A percentile compares a stretch with the other conserved stretches of the same genome.
These are phyloP conservation scores for Desmophyllum pertusum DNA, from an alignment of 92 coral and sea anemone species.

Conservation along the genomic window DNA sequence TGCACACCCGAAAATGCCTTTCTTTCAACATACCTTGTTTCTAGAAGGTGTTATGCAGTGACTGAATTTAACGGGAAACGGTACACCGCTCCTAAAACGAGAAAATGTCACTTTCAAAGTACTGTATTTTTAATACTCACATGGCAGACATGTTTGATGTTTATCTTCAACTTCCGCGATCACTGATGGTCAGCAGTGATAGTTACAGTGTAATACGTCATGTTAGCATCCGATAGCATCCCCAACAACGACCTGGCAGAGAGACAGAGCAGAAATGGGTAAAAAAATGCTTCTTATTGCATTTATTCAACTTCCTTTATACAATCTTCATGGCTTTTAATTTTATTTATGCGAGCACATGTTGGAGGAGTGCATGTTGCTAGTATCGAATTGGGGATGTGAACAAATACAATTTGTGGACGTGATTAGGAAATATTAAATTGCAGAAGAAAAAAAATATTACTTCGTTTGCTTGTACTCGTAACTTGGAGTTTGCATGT, in stretches of 20 bases:
- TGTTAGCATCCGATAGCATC: conserved; percentile 1
- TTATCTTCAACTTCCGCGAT: conserved; percentile 1
- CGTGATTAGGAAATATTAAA: neutral
- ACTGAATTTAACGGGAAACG: neutral
- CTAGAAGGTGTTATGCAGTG: neutral
- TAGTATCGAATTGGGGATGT: no score
- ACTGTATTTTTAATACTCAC: no score
- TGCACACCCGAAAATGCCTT: conserved; percentile 31
- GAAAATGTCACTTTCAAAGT: neutral
- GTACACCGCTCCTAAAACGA: neutral
- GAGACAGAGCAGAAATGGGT: neutral
- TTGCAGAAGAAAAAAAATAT: neutral
- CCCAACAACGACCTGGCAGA: neutral
- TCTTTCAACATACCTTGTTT: conserved; percentile 18
- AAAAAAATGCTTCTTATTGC: neutral
- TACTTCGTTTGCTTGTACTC: neutral
- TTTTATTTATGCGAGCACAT: neutral
- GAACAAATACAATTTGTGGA: neutral
- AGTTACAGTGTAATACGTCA: neutral
- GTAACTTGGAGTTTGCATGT: neutral
- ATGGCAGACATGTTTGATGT: neutral
- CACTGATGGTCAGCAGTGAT: conserved; percentile 15
- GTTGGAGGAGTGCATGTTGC: neutral
- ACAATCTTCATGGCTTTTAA: neutral
- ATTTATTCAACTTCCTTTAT: neutral